Conservation (phyloP, 2,113 vertebrate genomes). For the Guaruba guarouba region DNA sequence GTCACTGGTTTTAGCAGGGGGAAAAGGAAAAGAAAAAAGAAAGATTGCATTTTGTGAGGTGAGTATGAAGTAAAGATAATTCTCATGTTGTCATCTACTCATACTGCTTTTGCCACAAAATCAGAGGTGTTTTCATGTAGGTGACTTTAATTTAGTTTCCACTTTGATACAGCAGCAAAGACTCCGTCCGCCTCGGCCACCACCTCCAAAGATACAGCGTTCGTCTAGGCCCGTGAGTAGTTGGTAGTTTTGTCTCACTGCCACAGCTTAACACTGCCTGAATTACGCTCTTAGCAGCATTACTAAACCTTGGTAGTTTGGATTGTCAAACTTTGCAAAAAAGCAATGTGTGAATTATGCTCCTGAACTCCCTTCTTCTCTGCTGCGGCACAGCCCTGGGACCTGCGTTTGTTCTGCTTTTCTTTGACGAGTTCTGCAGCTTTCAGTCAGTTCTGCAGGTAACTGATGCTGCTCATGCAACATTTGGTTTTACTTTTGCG, state of each 20-base stretch:
- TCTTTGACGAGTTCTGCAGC: slow-evolving; percentile 31
- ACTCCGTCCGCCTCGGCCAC: slow-evolving; percentile 77
- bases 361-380: slow-evolving; percentile 58
- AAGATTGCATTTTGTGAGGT: not conserved
- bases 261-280: slow-evolving; percentile 75
- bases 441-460: slow-evolving; percentile 41
- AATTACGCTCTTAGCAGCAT: slow-evolving; percentile 31
- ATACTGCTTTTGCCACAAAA: not conserved
- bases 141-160: slow-evolving; percentile 72
- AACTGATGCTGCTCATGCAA: slow-evolving; percentile 22
- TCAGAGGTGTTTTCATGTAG: not conserved
- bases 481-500: not conserved
- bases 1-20: not conserved
- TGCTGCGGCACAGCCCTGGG: slow-evolving; percentile 53
- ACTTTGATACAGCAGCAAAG: slow-evolving; percentile 82
- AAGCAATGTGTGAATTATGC: slow-evolving; percentile 33
- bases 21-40: not conserved
- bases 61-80: not conserved
- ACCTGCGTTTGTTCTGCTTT: slow-evolving; percentile 66
- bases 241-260: slow-evolving; percentile 47
- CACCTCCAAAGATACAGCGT: slow-evolving; percentile 83
- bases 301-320: slow-evolving; percentile 74
- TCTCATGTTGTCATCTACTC: not conserved
- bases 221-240: slow-evolving; percentile 84
- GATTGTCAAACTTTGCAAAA: slow-evolving; percentile 48